Base-by-base conservation (phyloP, 30 jellyfish, hydroid and myxozoan species). In the Euphysa ruthae region DNA sequence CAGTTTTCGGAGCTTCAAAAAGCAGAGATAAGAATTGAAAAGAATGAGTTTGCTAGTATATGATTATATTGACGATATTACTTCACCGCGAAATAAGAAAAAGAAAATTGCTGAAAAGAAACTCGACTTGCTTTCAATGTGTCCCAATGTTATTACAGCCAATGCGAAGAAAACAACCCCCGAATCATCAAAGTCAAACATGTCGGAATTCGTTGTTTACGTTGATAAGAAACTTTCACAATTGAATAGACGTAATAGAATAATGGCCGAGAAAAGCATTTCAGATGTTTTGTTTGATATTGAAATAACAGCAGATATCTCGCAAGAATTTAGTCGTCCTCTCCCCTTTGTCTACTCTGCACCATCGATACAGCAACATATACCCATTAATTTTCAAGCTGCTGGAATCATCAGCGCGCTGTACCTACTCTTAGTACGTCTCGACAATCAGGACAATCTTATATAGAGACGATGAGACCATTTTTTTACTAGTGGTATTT, bases 241-340 rank as follows among this genome's bases (percentile, higher is more conserved):
- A 33, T 35, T 74, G 32, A 44, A 62, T 61, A 52, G 35, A 27
- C 77, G 82, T 16, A 35, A 61, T 31, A 61, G 80, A 25, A 58
- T 24, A 26, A 22, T 19, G 30, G 81, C 82, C 18, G 87, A 58
- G 49, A 62, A 60, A 52, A 74, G 61, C 26, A 58, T 74, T 28
- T 20, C 60, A 35, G 87, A 74, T 60, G 72, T 74, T 60, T 14
- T 60, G n/a, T 74, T 74, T 60, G 87, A 74, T 26, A 33, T 33
- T 32, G 87, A 74, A 32, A 30, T 71, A 49, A n/a, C n/a, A n/a
- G n/a, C n/a, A n/a, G n/a, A n/a, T n/a, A n/a, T n/a, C n/a, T n/a
- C n/a, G n/a, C n/a, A n/a, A n/a, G n/a, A n/a, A n/a, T n/a, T n/a
- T n/a, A n/a, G n/a, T n/a, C n/a, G n/a, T n/a, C n/a, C n/a, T n/a